Percentiles rank a stretch among this genome's conserved stretches.
These are phyloP conservation scores for Volucella zonaria DNA, from an alignment of 2,888 invertebrate genomes.

Conservation along the genomic window DNA sequence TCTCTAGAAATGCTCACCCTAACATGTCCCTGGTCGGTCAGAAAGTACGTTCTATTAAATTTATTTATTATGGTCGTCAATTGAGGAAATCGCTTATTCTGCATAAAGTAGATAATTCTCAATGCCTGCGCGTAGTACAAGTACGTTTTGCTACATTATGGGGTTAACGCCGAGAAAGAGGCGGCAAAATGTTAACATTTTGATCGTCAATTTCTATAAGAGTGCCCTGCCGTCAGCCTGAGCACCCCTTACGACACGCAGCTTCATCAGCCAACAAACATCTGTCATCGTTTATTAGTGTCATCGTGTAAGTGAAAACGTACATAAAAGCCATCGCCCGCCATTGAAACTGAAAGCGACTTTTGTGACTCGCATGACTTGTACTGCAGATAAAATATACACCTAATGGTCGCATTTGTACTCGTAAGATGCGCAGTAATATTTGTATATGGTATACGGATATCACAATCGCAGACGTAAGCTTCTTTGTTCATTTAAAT, in stretches of 20 bases:
- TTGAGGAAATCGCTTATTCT: constrained; percentile 71
- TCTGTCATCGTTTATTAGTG: constrained; percentile 12
- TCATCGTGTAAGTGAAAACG: constrained; percentile 9
- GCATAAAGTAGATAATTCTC: constrained; percentile 66
- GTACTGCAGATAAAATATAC: constrained; percentile 23
- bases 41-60: constrained; percentile 42
- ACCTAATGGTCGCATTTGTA: constrained; percentile 12
- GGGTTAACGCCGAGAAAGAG: constrained; percentile 61
- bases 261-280: constrained; percentile 16
- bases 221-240: constrained; percentile 12
- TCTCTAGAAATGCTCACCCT: too few relatives aligned
- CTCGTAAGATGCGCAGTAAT: constrained; percentile 33
- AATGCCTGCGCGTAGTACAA: constrained; percentile 6
- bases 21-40: constrained; percentile 17
- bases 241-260: constrained; percentile 2
- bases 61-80: constrained; percentile 52
- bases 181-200: constrained; percentile 21
- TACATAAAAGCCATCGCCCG: constrained; percentile 61
- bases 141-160: background rate
- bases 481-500: constrained; percentile 24
- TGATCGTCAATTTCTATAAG: constrained; percentile 14
- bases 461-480: background rate
- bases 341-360: constrained; percentile 72
- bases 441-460: background rate
- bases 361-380: constrained; percentile 14